Evolutionary conservation across 2,797 vertebrate species (phyloP).

Genomic region (Myiotriccus ornatus): DNA sequence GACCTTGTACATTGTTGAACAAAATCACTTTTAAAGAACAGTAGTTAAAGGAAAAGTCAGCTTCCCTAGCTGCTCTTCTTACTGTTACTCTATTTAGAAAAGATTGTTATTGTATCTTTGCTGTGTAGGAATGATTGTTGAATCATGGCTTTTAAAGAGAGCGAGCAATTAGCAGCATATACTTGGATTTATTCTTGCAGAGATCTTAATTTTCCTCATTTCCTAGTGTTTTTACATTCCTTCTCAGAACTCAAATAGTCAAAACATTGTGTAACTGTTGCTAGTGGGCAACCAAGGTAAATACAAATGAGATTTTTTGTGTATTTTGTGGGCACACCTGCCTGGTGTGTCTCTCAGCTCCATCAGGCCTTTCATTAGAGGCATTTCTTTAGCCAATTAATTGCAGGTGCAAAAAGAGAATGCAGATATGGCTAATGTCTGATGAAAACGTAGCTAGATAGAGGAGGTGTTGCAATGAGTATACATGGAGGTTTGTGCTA

Average conservation of each 20-base stretch:
- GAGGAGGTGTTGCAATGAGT: neutral
- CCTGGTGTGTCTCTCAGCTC: neutral
- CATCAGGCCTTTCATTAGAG: neutral
- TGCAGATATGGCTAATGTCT: neutral
- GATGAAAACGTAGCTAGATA: neutral
- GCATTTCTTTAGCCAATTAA: neutral
- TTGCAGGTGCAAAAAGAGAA: slow-evolving; percentile 2
- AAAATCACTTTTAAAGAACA: slow-evolving; percentile 78
- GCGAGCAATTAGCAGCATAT: neutral
- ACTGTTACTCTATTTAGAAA: slow-evolving; percentile 20
- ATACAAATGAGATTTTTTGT: neutral
- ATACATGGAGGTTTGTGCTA: neutral
- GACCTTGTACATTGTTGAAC: slow-evolving; percentile 76
- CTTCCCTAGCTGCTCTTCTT: slow-evolving; percentile 45
- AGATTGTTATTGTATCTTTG: slow-evolving; percentile 2
- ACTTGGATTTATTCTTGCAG: slow-evolving; percentile 5
- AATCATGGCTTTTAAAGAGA: neutral
- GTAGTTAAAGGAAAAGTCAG: slow-evolving; percentile 75
- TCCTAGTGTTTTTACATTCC: neutral
- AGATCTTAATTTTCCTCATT: neutral
- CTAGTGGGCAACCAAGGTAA: slow-evolving; percentile 2
- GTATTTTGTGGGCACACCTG: neutral
- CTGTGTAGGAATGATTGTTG: neutral
- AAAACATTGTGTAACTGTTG: neutral
- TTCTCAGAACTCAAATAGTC: neutral